A percentile compares a stretch with the other conserved stretches of the same genome.
Evolutionary conservation across 2,888 invertebrate species (phyloP).

Genomic region (Pimpla rufipes): DNA sequence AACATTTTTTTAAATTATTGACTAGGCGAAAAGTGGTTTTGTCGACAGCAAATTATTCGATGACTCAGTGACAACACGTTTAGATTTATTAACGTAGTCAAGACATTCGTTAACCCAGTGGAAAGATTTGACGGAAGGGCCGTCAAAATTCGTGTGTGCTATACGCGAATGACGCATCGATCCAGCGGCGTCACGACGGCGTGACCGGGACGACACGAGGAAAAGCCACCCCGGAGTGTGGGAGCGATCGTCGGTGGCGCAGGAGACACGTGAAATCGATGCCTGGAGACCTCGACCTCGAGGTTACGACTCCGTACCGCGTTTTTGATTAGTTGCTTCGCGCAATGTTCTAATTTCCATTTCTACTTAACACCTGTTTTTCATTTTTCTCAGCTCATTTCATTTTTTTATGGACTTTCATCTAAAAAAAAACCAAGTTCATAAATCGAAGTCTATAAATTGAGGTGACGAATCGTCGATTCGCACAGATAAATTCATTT

Average conservation of each 20-base stretch:
- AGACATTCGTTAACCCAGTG: not conserved
- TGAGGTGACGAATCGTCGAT: no score
- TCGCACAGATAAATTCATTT: no score
- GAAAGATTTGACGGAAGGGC: not conserved
- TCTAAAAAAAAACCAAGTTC: no score
- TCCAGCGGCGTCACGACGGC: conserved; percentile 47
- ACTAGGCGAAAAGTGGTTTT: no score
- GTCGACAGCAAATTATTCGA: no score
- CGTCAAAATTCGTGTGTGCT: conserved; percentile 48
- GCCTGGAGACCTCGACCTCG: conserved; percentile 56
- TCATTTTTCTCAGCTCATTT: no score
- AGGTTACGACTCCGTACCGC: conserved; percentile 18
- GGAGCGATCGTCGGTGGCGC: conserved; percentile 68
- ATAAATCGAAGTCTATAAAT: no score
- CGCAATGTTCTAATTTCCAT: not conserved
- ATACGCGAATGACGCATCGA: conserved; percentile 64
- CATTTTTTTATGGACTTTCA: no score
- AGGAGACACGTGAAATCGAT: conserved; percentile 63
- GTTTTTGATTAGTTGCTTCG: not conserved
- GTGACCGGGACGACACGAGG: conserved; percentile 57
- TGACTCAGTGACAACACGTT: no score
- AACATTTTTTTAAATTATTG: no score
- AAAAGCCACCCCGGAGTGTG: conserved; percentile 67
- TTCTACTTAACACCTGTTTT: no score
- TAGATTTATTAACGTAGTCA: no score